Conservation (phyloP, 1,140 invertebrate genomes). For the Parasteatoda tepidariorum region DNA sequence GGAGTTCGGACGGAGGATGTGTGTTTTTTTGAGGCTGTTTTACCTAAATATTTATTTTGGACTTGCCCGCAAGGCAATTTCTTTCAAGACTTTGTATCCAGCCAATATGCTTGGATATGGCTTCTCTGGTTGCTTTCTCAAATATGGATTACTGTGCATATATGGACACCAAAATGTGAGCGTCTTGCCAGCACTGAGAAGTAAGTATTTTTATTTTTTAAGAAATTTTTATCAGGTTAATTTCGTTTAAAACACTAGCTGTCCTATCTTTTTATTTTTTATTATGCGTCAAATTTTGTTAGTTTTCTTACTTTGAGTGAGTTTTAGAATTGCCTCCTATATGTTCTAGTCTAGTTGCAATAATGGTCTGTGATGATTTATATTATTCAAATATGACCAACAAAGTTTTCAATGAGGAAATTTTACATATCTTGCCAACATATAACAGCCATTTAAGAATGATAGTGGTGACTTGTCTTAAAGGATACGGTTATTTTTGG, state of each 20-base stretch:
- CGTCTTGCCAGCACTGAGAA: constrained; percentile 72
- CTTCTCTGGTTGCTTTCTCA: constrained; percentile 71
- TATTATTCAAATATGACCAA: too few relatives aligned
- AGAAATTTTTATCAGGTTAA: not conserved
- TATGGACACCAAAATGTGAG: constrained; percentile 73
- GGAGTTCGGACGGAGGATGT: constrained; percentile 86
- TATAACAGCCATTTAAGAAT: too few relatives aligned
- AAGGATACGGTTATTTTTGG: too few relatives aligned
- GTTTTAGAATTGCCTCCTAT: too few relatives aligned
- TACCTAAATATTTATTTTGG: constrained; percentile 91
- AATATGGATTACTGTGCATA: constrained; percentile 72
- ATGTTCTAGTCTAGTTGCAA: too few relatives aligned
- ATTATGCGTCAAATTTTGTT: too few relatives aligned
- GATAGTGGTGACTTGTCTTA: too few relatives aligned
- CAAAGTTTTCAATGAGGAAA: too few relatives aligned
- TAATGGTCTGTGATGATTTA: not conserved
- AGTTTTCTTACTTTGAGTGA: too few relatives aligned
- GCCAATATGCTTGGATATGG: constrained; percentile 67
- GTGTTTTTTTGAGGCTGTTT: constrained; percentile 85
- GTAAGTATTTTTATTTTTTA: constrained; percentile 64
- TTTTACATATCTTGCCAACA: not conserved
- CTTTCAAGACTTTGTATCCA: constrained; percentile 60
- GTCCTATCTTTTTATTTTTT: too few relatives aligned
- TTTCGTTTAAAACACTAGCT: too few relatives aligned
- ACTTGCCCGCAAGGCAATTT: constrained; percentile 84